Conservation (phyloP, 2,113 vertebrate genomes). For the Willisornis vidua region DNA sequence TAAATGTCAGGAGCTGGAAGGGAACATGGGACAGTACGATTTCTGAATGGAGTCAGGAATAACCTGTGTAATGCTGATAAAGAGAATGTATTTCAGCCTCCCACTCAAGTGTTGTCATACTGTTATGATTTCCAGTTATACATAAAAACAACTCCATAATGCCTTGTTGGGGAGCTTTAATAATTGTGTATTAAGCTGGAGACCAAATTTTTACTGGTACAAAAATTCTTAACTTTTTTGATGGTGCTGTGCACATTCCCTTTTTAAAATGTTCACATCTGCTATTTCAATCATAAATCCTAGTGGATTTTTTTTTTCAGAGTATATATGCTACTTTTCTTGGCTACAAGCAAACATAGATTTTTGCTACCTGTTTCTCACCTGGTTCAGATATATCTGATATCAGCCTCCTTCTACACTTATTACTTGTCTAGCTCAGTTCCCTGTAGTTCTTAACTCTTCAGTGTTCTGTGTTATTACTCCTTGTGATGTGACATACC, state of each 20-base stretch:
- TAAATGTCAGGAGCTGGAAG: neutral
- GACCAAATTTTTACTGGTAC: neutral
- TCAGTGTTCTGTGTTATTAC: neutral
- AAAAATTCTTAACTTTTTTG: neutral
- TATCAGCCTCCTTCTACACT: neutral
- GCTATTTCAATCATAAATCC: neutral
- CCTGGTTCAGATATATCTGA: neutral
- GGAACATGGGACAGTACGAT: accelerated
- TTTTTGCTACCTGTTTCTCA: neutral
- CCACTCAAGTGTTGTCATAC: too few species aligned
- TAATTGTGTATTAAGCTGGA: neutral
- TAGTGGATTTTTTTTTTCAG: neutral
- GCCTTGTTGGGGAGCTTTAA: neutral
- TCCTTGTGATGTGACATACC: neutral
- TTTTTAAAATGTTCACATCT: neutral
- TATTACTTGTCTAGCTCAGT: neutral
- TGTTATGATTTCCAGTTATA: neutral
- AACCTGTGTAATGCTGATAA: neutral
- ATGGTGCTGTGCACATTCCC: neutral
- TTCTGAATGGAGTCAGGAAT: neutral
- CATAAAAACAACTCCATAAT: neutral
- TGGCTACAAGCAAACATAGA: neutral
- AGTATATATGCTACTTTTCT: neutral
- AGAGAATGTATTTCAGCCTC: neutral
- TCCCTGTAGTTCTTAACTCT: neutral